phyloP scores from a whole-genome alignment of 2,888 invertebrate genomes.

The Eupsilia transversa region DNA sequence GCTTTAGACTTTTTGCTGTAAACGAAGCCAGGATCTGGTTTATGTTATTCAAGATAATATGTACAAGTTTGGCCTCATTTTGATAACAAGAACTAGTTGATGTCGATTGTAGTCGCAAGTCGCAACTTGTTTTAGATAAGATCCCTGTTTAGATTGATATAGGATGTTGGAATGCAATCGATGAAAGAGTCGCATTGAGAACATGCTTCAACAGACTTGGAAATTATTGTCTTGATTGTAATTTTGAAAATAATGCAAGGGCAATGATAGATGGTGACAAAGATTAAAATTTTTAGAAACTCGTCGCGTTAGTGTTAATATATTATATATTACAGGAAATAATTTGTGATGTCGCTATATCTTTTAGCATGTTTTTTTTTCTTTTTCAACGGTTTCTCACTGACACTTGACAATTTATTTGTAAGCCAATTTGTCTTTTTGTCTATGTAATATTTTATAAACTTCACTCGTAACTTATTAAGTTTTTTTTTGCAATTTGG shows the following conservation, averaged over 20 bases:
- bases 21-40: conserved; percentile 48
- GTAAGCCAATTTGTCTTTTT: conserved; percentile 27
- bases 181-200: conserved; percentile 43
- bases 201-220: conserved; percentile 8
- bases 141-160: conserved; percentile 53
- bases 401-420: conserved; percentile 27
- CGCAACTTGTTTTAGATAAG: conserved; percentile 57
- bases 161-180: conserved; percentile 40
- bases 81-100: conserved; percentile 63
- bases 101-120: conserved; percentile 52
- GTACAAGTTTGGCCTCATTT: conserved; percentile 62
- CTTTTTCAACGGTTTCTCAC: background rate
- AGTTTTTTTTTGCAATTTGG: conserved; percentile 10
- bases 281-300: background rate
- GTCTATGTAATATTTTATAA: conserved; percentile 14
- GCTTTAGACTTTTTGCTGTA: conserved; percentile 49
- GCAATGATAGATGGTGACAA: background rate
- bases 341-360: conserved; percentile 19
- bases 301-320: background rate
- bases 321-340: conserved; percentile 16
- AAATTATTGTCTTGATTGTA: background rate
- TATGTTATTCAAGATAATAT: conserved; percentile 61
- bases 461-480: background rate
- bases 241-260: conserved; percentile 21
- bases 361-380: conserved; percentile 12